Evolutionary conservation across 2,888 invertebrate species (phyloP).

Genomic region (Mechanitis mazaeus): DNA sequence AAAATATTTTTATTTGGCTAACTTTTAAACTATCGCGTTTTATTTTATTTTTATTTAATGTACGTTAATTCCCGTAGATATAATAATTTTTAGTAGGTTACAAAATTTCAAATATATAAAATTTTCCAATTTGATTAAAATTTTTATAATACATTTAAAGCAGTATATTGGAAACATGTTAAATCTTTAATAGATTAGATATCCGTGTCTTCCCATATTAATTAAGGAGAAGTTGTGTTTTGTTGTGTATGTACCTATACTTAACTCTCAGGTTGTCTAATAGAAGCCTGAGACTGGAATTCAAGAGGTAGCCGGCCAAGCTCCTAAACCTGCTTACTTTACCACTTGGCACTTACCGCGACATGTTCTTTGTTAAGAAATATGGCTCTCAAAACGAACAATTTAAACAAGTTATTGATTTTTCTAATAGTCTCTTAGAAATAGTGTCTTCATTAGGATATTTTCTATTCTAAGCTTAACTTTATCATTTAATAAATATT

Average conservation of each 20-base stretch:
- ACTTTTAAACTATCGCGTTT: too few species aligned
- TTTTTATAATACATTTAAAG: background rate
- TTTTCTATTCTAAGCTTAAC: too few species aligned
- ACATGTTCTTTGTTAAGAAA: constrained; percentile 33
- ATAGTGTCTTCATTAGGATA: too few species aligned
- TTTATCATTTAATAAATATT: too few species aligned
- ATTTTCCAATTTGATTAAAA: background rate
- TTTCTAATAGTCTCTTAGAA: background rate
- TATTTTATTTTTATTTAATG: too few species aligned
- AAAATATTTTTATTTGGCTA: too few species aligned
- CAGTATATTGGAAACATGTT: constrained; percentile 5
- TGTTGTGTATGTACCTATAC: constrained; percentile 28
- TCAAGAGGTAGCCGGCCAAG: constrained; percentile 40
- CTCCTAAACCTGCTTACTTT: constrained; percentile 44
- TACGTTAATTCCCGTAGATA: too few species aligned
- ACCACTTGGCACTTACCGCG: constrained; percentile 39
- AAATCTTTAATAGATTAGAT: constrained; percentile 8
- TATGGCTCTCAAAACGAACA: constrained; percentile 27
- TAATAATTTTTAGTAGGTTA: too few species aligned
- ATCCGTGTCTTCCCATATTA: constrained; percentile 22
- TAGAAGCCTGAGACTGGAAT: constrained; percentile 34
- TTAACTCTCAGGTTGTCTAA: constrained; percentile 30
- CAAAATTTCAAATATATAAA: too few species aligned
- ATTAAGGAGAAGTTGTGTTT: constrained; percentile 27
- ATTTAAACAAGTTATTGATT: constrained; percentile 20